These are phyloP conservation scores for Drosophila leontia DNA, from an alignment of 1,140 invertebrate species.

Conservation along the genomic window DNA sequence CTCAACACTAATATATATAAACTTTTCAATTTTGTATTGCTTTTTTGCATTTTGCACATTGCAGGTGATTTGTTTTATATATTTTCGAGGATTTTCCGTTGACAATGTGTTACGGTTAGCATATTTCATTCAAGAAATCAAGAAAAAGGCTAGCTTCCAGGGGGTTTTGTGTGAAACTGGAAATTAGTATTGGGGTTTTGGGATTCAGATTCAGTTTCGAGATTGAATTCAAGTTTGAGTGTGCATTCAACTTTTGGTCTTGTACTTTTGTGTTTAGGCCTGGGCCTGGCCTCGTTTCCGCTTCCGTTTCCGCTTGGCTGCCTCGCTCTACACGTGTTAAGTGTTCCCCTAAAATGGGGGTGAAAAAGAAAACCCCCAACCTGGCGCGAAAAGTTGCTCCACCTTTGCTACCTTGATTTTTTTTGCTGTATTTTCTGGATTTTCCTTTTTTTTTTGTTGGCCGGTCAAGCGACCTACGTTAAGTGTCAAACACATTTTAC, in stretches of 20 bases:
- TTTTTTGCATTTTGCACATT: slow-evolving; percentile 2
- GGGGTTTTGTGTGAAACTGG: background rate
- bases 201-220: background rate
- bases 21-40: background rate
- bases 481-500: slow-evolving; percentile 80
- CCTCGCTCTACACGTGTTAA: slow-evolving; percentile 40
- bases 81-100: background rate
- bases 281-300: slow-evolving; percentile 21
- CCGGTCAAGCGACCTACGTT: slow-evolving; percentile 73
- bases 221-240: background rate
- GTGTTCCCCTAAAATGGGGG: slow-evolving; percentile 24
- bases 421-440: background rate
- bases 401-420: background rate
- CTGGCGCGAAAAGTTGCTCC: slow-evolving; percentile 17
- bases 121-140: slow-evolving; percentile 31
- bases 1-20: no score
- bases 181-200: slow-evolving; percentile 11
- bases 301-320: slow-evolving; percentile 37
- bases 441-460: slow-evolving; percentile 6
- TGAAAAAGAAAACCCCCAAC: background rate
- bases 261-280: no score
- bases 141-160: background rate
- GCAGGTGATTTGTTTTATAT: slow-evolving; percentile 1
- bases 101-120: slow-evolving; percentile 16
- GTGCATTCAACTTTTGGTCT: background rate